Percentiles rank a stretch among this genome's conserved stretches.
Evolutionary conservation across 2,888 invertebrate species (phyloP).

Genomic region (Scaptomyza parva): DNA sequence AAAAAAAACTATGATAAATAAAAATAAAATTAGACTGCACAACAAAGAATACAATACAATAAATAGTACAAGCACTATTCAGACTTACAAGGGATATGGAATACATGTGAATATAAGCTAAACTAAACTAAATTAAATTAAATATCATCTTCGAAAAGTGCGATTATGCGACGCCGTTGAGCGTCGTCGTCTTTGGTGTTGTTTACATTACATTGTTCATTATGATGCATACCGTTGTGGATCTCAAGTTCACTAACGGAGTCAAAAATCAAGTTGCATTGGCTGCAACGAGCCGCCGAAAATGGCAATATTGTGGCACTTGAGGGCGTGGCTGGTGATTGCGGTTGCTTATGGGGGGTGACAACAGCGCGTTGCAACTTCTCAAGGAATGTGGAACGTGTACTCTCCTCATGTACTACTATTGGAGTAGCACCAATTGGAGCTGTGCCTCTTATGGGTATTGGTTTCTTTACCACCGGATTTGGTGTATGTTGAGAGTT

Average conservation of each 20-base stretch:
- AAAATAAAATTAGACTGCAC: slow-evolving; percentile 16
- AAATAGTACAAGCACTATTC: slow-evolving; percentile 10
- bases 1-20: not conserved
- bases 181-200: slow-evolving; percentile 58
- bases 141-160: slow-evolving; percentile 82
- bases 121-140: slow-evolving; percentile 33
- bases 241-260: slow-evolving; percentile 80
- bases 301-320: slow-evolving; percentile 51
- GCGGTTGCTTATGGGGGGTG: slow-evolving; percentile 30
- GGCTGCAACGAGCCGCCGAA: slow-evolving; percentile 81
- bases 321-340: slow-evolving; percentile 13
- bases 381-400: slow-evolving; percentile 71
- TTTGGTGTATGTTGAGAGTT: slow-evolving; percentile 55
- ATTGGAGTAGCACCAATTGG: not conserved
- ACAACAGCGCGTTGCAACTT: slow-evolving; percentile 75
- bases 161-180: slow-evolving; percentile 82
- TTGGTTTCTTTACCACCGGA: slow-evolving; percentile 68
- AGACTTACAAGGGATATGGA: slow-evolving; percentile 28
- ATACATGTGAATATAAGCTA: slow-evolving; percentile 1
- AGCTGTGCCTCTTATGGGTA: slow-evolving; percentile 62
- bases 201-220: slow-evolving; percentile 46
- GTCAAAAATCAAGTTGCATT: slow-evolving; percentile 80
- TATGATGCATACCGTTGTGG: slow-evolving; percentile 82
- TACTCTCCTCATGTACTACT: slow-evolving; percentile 43
- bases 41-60: slow-evolving; percentile 5